Evolutionary conservation across 2,797 vertebrate species (phyloP).

Genomic region (Zenarchopterus dispar): DNA sequence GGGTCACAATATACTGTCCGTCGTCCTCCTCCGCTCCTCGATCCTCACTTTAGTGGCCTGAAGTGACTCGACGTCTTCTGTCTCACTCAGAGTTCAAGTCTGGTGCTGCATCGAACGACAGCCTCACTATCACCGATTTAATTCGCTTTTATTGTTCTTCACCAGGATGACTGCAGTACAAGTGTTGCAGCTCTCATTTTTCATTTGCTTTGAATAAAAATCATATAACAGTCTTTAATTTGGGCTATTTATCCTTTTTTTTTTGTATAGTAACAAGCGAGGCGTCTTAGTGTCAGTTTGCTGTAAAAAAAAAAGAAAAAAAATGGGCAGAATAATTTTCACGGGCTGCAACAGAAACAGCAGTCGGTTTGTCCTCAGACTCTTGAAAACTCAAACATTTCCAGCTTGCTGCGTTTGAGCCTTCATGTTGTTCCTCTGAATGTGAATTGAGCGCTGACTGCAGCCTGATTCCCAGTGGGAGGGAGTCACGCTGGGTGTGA

Average conservation of each 20-base stretch:
- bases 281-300: slow-evolving; percentile 5
- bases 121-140: no score
- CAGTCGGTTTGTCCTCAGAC: slow-evolving; percentile 28
- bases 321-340: slow-evolving; percentile 13
- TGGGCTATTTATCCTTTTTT: no score
- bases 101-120: no score
- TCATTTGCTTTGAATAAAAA: no score
- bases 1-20: slow-evolving; percentile 18
- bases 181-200: no score
- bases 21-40: background rate
- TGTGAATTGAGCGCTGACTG: slow-evolving; percentile 47
- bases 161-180: no score
- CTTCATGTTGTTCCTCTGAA: slow-evolving; percentile 44
- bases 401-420: slow-evolving; percentile 42
- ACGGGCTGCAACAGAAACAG: slow-evolving; percentile 31
- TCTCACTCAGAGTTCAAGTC: no score
- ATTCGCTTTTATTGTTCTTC: no score
- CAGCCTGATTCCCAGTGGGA: slow-evolving; percentile 34
- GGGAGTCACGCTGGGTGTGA: slow-evolving; percentile 32
- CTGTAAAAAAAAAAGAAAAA: slow-evolving; percentile 14
- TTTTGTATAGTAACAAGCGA: background rate
- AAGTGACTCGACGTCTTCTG: slow-evolving; percentile 6
- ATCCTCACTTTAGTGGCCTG: slow-evolving; percentile 15
- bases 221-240: no score
- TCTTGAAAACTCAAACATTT: slow-evolving; percentile 39